These are phyloP conservation scores for Oreochromis aureus DNA, from an alignment of 2,113 vertebrate species.

Conservation along the genomic window DNA sequence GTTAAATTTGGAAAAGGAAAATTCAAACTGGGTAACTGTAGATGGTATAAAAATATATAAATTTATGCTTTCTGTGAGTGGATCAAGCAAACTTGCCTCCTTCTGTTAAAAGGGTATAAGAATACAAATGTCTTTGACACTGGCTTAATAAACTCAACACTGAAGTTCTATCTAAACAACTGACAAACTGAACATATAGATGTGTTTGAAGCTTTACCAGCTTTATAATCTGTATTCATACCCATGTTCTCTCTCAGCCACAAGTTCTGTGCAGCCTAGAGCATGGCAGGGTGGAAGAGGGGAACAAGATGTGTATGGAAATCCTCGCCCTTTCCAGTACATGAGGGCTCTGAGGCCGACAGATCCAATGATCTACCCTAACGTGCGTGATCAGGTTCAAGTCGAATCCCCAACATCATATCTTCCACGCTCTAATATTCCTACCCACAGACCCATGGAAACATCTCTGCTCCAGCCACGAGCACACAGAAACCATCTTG, in stretches of 20 bases:
- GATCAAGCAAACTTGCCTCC: neutral
- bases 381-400: neutral
- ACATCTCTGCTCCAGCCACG: neutral
- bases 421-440: neutral
- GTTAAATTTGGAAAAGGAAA: neutral
- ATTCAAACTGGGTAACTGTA: neutral
- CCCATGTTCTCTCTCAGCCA: neutral
- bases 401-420: fast-evolving
- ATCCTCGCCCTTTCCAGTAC: neutral
- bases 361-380: neutral
- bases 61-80: neutral
- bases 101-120: neutral
- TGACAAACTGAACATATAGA: neutral
- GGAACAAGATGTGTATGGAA: neutral
- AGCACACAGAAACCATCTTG: neutral
- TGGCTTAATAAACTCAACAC: neutral
- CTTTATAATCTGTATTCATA: fast-evolving
- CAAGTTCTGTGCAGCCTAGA: neutral
- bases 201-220: neutral
- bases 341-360: neutral
- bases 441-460: neutral
- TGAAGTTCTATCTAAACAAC: neutral
- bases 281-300: neutral
- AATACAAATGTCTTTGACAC: neutral
- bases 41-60: neutral